Evolutionary conservation across 2,113 vertebrate species (phyloP), one percentile per base, ranked within the genome.

Genomic region (Amia ocellicauda): DNA sequence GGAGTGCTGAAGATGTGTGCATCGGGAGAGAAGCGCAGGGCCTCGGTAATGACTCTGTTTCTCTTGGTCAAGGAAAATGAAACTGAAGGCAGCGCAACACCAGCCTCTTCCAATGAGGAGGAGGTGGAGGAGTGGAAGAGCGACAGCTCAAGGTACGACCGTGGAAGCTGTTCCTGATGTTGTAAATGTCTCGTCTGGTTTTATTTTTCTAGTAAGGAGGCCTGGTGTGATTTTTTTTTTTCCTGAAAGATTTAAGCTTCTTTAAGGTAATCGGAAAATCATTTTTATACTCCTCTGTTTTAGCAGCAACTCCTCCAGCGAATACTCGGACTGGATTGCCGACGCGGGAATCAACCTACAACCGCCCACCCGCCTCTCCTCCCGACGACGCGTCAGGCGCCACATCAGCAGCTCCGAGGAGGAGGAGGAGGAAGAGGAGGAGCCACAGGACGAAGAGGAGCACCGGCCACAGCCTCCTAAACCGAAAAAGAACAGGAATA

Each of bases 281-380:
- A n/a, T n/a, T n/a, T n/a, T n/a, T n/a, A n/a, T n/a, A n/a, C n/a
- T n/a, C 13, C 11, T 11, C 31, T 17, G 20, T 66, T 0, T 2
- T 51, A 2, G 7, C 77, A 98, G 94, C 24, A 92, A 92, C 58
- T 93, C 94, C 0, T 97, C 93, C 17, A 95, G 94, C 27, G 87
- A 92, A 19, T 94, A 94, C 26, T 99, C 97, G 0, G 97, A 99
- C 72, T 99, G 97, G 97, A 99, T 91, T 0, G 93, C 93, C 1
- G 94, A 98, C 0, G 92, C 93, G 2, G 95, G 94, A 0, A 93
- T 95, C 78, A 93, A 92, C 64, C 72, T 96, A 16, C 92, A 94
- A 29, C 94, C 94, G 0, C 89, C 92, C 0, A 74, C 90, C n/a
- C 86, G 93, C 1, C 72, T 82, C 13, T 92, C 89, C 0, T 88